Evolutionary conservation across 2,888 invertebrate species (phyloP), one percentile per base, ranked within the genome.

Genomic region (Eupithecia exiguata): DNA sequence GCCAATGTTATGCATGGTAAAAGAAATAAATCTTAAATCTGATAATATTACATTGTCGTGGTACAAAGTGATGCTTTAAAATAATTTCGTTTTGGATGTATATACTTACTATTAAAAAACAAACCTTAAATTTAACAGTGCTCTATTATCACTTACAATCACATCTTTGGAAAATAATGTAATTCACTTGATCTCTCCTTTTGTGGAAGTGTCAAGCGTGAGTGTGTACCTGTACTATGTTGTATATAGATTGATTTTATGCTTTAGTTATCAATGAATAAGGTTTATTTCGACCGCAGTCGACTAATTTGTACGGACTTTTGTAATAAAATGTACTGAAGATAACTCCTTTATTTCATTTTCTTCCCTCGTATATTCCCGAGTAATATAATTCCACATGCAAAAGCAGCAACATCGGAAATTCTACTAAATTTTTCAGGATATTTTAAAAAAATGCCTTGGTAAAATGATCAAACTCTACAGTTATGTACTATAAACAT

Each of bases 251-350:
- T 88, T 85, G 79, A 86, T 78, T 81, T 84, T 89, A 90, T 71
- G 87, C 81, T 83, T 81, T 89, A 89, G 83, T 87, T 80, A 78
- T 81, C 82, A 82, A 86, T 84, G 86, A 86, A 81, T 84, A 85
- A 82, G 85, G 91, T 93, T 90, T 90, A 88, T 91, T 89, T 92
- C 90, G 90, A 89, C 91, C 93, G 93, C 93, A 93, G 93, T 93
- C 92, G 92, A 89, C 91, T 91, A 91, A 92, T 89, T 81, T 82
- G 68, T 80, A 79, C 75, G 74, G 62, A 79, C 80, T 90, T 91
- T 90, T 91, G 78, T 89, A 92, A 90, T 92, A 92, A 92, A 92
- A 90, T 88, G 77, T 89, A 88, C 86, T 82, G 81, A 83, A 79
- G 80, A 80, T 82, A 85, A 46, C 62, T 30, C 70, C 25, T 68